Percentiles rank a stretch among this genome's conserved stretches.
Conservation (phyloP, 2,888 invertebrate genomes). For the Choristoneura rosaceana region DNA sequence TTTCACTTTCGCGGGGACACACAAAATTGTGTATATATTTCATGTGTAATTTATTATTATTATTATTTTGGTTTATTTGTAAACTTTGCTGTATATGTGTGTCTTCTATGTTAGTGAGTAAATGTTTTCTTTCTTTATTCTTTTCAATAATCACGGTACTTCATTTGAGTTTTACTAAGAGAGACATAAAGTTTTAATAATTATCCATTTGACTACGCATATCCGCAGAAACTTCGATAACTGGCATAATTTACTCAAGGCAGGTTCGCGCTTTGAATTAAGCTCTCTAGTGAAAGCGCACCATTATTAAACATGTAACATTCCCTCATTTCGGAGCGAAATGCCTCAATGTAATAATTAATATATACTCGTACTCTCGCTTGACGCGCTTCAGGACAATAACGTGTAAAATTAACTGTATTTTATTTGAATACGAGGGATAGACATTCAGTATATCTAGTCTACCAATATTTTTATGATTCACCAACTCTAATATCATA, state of each 20-base stretch:
- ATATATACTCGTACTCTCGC: not conserved
- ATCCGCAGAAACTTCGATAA: not conserved
- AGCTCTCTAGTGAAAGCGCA: constrained; percentile 1
- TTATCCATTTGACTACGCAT: not conserved
- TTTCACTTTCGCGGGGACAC: too few relatives aligned
- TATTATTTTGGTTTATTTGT: too few relatives aligned
- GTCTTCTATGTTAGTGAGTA: too few relatives aligned
- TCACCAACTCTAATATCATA: too few relatives aligned
- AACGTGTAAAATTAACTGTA: not conserved
- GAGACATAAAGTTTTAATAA: not conserved
- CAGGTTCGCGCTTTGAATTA: not conserved
- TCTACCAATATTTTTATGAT: too few relatives aligned
- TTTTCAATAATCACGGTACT: too few relatives aligned
- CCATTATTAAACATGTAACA: not conserved
- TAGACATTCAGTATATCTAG: too few relatives aligned
- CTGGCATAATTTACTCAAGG: not conserved
- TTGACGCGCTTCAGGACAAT: not conserved
- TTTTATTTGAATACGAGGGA: too few relatives aligned
- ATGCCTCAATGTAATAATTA: constrained; percentile 6
- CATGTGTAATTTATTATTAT: too few relatives aligned
- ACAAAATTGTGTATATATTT: too few relatives aligned
- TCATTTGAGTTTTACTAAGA: not conserved
- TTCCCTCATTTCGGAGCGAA: not conserved
- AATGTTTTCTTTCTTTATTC: too few relatives aligned
- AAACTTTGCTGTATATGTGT: too few relatives aligned